Evolutionary conservation across 2,888 invertebrate genomes (phyloP), one percentile per base, ranked within the genome.

Genomic region (Drosophila nigricruria): DNA sequence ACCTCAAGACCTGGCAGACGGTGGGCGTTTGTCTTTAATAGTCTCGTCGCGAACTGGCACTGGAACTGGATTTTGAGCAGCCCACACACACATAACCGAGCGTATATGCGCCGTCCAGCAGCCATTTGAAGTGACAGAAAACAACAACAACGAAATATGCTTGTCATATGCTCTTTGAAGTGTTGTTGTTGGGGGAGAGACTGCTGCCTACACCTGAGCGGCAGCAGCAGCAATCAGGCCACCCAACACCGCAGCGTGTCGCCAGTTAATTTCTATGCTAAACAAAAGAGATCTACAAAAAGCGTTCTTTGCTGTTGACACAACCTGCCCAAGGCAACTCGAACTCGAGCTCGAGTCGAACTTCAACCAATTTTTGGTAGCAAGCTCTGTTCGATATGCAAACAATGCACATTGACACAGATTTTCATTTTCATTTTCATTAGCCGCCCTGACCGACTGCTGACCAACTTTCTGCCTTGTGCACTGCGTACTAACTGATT

Each of bases 1-100:
- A 66, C 53, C 66, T 70, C 52, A 59, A 72, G 67, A 67, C 30
- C 65, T 63, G 77, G 67, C 75, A 66, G 76, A 62, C 85, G 74
- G 86, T 87, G 86, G 86, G 86, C 86, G 86, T 85, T 81, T 77
- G 52, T 70, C 73, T 86, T 87, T 76, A 87, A 85, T 80, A 82
- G 79, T 65, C 57, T 76, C 59, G 45, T 70, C 76, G 73, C 70
- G 63, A 53, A 53, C 52, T 64, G 40, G 40, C 40, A 56, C 74
- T 72, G 64, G 60, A 72, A 76, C 76, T 69, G 69, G 73, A 70
- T 73, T 70, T 66, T 67, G 63, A 67, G 77, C 77, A 64, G 77
- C 77, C 77, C 77, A 77, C 77, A 77, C 77, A 77, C 77, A 77
- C 56, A 61, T 40, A 34, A 49, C 2, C 47, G 47, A 10, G n/a